Percentiles rank a stretch among this genome's conserved stretches.
Evolutionary conservation across 1,140 invertebrate species (phyloP).

Genomic region (Eriosoma lanigerum): DNA sequence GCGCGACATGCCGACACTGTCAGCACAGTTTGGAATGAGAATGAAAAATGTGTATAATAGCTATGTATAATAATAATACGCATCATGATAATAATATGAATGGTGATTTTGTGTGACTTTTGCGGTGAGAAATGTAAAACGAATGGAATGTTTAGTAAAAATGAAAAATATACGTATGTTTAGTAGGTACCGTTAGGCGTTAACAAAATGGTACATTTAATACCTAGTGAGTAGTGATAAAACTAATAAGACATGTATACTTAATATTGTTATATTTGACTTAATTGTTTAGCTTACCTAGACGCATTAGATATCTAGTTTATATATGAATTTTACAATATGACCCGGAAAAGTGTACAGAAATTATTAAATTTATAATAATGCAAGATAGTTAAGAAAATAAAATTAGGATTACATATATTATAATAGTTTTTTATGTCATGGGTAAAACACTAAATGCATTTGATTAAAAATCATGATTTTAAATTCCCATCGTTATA

Average conservation of each 20-base stretch:
- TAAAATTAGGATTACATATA: background rate
- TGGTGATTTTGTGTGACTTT: background rate
- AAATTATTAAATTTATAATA: background rate
- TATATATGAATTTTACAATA: no score
- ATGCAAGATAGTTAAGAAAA: background rate
- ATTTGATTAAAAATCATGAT: background rate
- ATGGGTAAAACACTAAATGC: background rate
- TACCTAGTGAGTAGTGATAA: no score
- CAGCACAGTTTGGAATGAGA: background rate
- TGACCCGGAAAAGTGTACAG: background rate
- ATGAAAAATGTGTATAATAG: background rate
- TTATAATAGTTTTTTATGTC: background rate
- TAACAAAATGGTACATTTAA: no score
- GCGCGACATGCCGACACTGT: background rate
- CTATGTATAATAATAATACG: no score
- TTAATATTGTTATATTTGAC: no score
- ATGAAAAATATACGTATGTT: background rate
- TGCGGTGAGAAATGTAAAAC: background rate
- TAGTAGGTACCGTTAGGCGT: background rate
- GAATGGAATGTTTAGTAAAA: background rate
- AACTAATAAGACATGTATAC: no score
- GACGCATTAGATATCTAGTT: no score
- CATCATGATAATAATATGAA: background rate
- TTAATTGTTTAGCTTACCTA: no score
- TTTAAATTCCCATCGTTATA: background rate